Percentiles rank a stretch among this genome's conserved stretches.
These are phyloP conservation scores for Watsonalla cultraria DNA, from an alignment of 2,888 invertebrate genomes.

Conservation along the genomic window DNA sequence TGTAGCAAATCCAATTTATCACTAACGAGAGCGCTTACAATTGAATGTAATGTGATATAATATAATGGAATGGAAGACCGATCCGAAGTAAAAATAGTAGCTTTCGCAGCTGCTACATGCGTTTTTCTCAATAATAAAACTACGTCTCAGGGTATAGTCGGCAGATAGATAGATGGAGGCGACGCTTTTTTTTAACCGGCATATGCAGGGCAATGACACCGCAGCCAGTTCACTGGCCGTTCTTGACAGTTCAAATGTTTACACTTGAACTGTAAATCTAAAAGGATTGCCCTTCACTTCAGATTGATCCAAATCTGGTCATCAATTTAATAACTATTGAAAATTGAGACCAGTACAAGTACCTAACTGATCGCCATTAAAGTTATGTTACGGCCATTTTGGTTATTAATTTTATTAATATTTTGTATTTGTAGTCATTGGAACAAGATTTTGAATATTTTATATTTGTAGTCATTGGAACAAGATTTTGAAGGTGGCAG, in stretches of 20 bases:
- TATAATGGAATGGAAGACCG: no score
- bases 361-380: conserved; percentile 10
- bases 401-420: no score
- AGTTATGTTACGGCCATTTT: not conserved
- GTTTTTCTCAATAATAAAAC: conserved; percentile 40
- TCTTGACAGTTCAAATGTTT: conserved; percentile 79
- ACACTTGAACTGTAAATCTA: conserved; percentile 57
- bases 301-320: conserved; percentile 26
- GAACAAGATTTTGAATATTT: no score
- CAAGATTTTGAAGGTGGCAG: no score
- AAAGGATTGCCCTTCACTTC: conserved; percentile 57
- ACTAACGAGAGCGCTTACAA: not conserved
- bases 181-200: conserved; percentile 73
- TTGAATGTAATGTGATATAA: not conserved
- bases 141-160: conserved; percentile 45
- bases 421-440: no score
- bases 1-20: no score
- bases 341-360: conserved; percentile 9
- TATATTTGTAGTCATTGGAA: no score
- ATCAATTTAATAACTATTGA: conserved; percentile 7
- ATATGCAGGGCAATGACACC: conserved; percentile 73
- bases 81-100: not conserved
- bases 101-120: conserved; percentile 17
- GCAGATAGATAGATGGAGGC: conserved; percentile 60
- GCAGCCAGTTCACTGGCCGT: conserved; percentile 73